phyloP scores from a whole-genome alignment of 2,888 invertebrate species.

The Macrostomum cliftonense region DNA sequence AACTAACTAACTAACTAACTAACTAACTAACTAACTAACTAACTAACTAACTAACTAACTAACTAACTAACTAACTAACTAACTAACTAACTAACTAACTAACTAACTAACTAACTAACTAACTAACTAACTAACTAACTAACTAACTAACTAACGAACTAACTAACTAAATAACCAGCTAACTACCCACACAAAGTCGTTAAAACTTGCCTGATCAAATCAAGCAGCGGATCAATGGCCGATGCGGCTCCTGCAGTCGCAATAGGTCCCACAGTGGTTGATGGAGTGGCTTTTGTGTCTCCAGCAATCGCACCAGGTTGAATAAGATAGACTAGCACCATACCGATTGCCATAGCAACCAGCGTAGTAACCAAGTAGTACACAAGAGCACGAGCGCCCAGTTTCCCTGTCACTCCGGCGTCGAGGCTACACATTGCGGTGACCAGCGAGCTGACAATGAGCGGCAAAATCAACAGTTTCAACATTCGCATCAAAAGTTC shows the following conservation, averaged over 20 bases:
- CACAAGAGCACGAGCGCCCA: constrained; percentile 46
- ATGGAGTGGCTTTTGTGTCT: not conserved
- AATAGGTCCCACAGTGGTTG: constrained; percentile 6
- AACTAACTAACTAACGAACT: no score
- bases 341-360: constrained; percentile 48
- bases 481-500: constrained; percentile 85
- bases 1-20: no score
- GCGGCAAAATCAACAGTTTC: constrained; percentile 76
- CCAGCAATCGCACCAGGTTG: constrained; percentile 45
- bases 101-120: no score
- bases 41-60: no score
- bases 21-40: no score
- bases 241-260: constrained; percentile 33
- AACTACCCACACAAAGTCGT: no score
- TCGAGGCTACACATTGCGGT: constrained; percentile 47
- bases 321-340: constrained; percentile 46
- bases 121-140: no score
- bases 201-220: constrained; percentile 42
- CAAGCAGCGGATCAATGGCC: constrained; percentile 45
- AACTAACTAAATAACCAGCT: no score
- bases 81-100: no score
- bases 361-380: constrained; percentile 51
- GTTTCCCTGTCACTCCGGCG: constrained; percentile 47
- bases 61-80: no score
- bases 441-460: constrained; percentile 41